phyloP scores from a whole-genome alignment of 2,888 invertebrate genomes.

The Macaria liturata region DNA sequence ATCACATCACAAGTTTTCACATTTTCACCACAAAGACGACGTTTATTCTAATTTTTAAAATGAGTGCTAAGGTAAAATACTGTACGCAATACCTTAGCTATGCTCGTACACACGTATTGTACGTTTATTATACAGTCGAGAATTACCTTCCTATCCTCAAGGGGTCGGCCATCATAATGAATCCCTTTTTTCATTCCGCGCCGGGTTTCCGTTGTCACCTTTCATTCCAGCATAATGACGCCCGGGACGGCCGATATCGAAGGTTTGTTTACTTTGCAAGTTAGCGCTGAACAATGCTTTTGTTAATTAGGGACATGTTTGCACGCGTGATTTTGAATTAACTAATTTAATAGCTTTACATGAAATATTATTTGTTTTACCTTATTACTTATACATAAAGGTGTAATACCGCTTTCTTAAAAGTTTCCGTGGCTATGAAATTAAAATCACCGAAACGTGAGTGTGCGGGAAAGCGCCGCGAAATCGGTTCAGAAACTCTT shows the following conservation, averaged over 20 bases:
- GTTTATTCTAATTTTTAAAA: too few species aligned
- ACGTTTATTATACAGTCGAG: slow-evolving; percentile 32
- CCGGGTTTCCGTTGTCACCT: slow-evolving; percentile 35
- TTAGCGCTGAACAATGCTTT: slow-evolving; percentile 6
- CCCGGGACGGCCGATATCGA: slow-evolving; percentile 29
- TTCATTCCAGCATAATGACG: slow-evolving; percentile 31
- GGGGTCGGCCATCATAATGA: slow-evolving; percentile 37
- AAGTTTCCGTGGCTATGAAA: too few species aligned
- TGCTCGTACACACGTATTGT: slow-evolving; percentile 28
- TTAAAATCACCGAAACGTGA: too few species aligned
- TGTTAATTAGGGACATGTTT: slow-evolving; percentile 25
- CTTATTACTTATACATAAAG: too few species aligned
- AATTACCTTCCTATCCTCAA: slow-evolving; percentile 35
- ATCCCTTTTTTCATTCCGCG: slow-evolving; percentile 38
- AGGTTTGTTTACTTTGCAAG: slow-evolving; percentile 28
- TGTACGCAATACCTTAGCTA: too few species aligned
- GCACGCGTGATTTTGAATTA: neutral
- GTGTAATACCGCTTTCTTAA: too few species aligned
- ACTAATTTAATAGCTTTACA: too few species aligned
- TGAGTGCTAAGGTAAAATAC: too few species aligned
- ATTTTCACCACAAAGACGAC: too few species aligned
- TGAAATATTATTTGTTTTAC: too few species aligned
- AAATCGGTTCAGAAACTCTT: slow-evolving; percentile 19
- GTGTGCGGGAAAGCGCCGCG: neutral
- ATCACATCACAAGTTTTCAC: too few species aligned